A percentile compares a stretch with the other conserved stretches of the same genome.
phyloP scores from a whole-genome alignment of 2,888 invertebrate genomes.

The Podotricha telesiphe region DNA sequence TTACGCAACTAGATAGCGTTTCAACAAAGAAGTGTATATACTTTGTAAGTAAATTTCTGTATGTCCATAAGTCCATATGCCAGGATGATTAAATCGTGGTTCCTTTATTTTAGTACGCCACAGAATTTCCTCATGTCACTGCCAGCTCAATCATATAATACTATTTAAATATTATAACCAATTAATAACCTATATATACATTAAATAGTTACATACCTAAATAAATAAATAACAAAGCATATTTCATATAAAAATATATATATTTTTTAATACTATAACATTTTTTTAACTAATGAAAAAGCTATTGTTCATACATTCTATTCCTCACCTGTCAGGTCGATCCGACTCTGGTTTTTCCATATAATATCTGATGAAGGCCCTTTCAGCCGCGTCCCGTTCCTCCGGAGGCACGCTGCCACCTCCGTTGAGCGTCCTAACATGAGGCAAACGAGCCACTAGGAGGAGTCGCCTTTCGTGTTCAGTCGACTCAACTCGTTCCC shows the following conservation, averaged over 20 bases:
- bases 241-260: too few species aligned
- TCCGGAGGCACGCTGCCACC: constrained; percentile 92
- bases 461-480: constrained; percentile 95
- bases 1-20: not conserved
- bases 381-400: constrained; percentile 95
- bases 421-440: constrained; percentile 93
- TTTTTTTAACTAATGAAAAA: too few species aligned
- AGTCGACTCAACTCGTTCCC: constrained; percentile 91
- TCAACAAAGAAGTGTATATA: not conserved
- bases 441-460: constrained; percentile 93
- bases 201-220: not conserved
- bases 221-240: too few species aligned
- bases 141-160: too few species aligned
- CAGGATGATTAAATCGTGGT: not conserved
- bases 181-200: too few species aligned
- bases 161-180: too few species aligned
- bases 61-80: not conserved
- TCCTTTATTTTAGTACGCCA: not conserved
- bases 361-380: constrained; percentile 96
- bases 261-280: not conserved
- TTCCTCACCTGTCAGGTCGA: constrained; percentile 89
- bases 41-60: not conserved
- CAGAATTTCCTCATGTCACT: not conserved
- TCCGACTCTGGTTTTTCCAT: constrained; percentile 94
- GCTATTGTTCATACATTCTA: not conserved